Percentiles rank a stretch among this genome's conserved stretches.
Conservation (phyloP, 2,888 invertebrate species). For the Oxystoma pomonae region DNA sequence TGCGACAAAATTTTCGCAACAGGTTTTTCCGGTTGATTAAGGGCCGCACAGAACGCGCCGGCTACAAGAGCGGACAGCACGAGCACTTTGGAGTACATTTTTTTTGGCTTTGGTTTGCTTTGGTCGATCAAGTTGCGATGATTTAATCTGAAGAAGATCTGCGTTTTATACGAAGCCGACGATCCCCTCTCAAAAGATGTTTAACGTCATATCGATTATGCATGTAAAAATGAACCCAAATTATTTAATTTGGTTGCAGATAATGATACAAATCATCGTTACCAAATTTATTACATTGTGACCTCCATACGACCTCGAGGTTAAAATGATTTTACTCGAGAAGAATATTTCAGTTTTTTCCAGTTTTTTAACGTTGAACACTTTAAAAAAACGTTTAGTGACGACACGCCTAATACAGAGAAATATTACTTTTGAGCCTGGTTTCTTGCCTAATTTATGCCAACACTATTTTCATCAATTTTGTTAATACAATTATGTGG, state of each 20-base stretch:
- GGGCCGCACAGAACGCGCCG: constrained; percentile 11
- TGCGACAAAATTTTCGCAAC: constrained; percentile 20
- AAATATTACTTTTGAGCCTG: no score
- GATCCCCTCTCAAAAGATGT: background rate
- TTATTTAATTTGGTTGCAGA: no score
- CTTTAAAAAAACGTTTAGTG: no score
- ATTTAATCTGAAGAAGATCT: background rate
- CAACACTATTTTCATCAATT: no score
- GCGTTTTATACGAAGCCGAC: background rate
- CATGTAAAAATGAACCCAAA: background rate
- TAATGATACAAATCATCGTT: background rate
- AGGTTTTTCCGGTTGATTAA: constrained; percentile 12
- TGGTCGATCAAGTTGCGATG: background rate
- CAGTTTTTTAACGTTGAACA: no score
- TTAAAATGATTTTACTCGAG: no score
- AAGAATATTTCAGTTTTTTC: no score
- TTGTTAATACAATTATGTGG: no score
- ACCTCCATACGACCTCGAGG: background rate
- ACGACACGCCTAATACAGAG: no score
- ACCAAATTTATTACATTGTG: background rate
- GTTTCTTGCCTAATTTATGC: no score
- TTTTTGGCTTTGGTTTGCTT: background rate
- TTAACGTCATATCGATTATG: background rate
- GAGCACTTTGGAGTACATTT: constrained; percentile 3
- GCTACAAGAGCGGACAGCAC: background rate